Percentiles rank a stretch among this genome's conserved stretches.
These are phyloP conservation scores for Rotaria socialis DNA, from an alignment of 2,888 invertebrate genomes.

Conservation along the genomic window DNA sequence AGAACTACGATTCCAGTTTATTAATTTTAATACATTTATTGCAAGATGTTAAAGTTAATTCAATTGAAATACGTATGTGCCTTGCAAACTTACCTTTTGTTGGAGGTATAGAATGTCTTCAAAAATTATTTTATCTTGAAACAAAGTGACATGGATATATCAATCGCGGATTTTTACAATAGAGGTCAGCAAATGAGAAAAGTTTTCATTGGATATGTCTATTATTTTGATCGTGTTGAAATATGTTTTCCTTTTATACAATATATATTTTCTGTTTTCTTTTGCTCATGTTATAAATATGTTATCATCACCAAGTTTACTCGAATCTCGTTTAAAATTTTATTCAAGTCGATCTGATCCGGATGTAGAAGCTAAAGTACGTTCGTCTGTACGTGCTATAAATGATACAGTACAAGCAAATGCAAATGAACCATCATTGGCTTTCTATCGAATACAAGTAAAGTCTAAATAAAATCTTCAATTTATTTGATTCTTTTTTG, in stretches of 20 bases:
- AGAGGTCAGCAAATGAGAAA: not conserved
- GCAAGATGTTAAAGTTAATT: too few species aligned
- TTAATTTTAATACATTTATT: too few species aligned
- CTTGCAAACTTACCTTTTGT: too few species aligned
- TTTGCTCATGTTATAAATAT: not conserved
- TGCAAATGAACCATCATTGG: slow-evolving; percentile 45
- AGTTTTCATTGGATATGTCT: not conserved
- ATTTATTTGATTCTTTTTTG: not conserved
- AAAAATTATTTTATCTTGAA: not conserved
- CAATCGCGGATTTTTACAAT: not conserved
- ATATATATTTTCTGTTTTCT: not conserved
- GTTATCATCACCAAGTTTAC: not conserved
- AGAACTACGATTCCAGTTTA: too few species aligned
- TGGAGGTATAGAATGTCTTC: too few species aligned
- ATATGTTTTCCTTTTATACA: not conserved
- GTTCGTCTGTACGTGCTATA: not conserved
- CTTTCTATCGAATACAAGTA: slow-evolving; percentile 44
- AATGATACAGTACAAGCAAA: slow-evolving; percentile 37
- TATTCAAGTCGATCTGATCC: not conserved
- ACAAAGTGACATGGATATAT: not conserved
- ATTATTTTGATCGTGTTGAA: not conserved
- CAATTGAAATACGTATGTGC: too few species aligned
- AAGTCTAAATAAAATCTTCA: not conserved
- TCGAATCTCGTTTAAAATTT: not conserved
- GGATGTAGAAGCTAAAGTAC: slow-evolving; percentile 41